Evolutionary conservation across 2,888 invertebrate species (phyloP), one percentile per base, ranked within the genome.

Genomic region (Leucophenga montana): DNA sequence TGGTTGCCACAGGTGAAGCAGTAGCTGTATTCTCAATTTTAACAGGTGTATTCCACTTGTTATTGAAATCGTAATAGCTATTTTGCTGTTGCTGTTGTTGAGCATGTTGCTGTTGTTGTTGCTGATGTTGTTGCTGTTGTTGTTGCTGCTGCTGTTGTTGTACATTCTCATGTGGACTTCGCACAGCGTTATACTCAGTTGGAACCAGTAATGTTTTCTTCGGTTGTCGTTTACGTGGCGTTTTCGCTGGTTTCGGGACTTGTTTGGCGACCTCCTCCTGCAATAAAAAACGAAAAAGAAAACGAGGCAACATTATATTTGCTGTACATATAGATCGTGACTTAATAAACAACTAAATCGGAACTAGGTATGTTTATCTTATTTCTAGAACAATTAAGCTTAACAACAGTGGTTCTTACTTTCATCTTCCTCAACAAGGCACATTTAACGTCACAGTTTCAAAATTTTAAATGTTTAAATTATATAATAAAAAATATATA

Each of bases 31-130:
- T 86, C 66, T 88, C 88, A 66, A 85, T 85, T 76, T 88, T 87
- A 18, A 86, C 78, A 31, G 94, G 93, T 68, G 94, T 89, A 87
- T 94, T 95, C 95, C 95, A 95, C 78, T 94, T 90, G 81, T 94
- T 95, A 81, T 95, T 95, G 81, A 94, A 94, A 87, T 95, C 95
- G 81, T 94, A 94, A 85, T 94, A 95, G 67, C 92, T 92, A 74
- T 86, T 86, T 39, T 87, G 87, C 22, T 79, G 81, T 39, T 86
- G 79, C 65, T 85, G 90, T 90, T 90, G 92, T 81, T 72, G 84
- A 74, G 70, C 80, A 61, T 87, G 87, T 79, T 91, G 91, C 54
- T 90, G 88, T 70, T 91, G 92, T 84, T 91, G 91, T 56, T 83
- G 80, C 14, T 87, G 87, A 79, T 91, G 91, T 53, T 90, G 88